Evolutionary conservation across 2,797 vertebrate genomes (phyloP).

Genomic region (Rachycentron canadum): DNA sequence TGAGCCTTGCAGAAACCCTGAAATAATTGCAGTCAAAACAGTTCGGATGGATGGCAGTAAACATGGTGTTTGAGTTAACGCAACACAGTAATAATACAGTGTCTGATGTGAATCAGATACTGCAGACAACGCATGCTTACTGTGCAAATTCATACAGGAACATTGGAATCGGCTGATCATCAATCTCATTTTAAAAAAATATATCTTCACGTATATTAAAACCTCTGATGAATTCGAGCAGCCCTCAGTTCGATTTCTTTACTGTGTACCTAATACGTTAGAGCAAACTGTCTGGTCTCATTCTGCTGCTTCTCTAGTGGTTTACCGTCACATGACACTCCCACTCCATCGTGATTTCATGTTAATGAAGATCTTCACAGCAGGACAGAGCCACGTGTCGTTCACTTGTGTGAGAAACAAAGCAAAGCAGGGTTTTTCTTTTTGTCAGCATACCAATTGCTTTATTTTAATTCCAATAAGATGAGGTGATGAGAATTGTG

Average conservation of each 20-base stretch:
- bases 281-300: constrained; percentile 9
- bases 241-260: constrained; percentile 18
- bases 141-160: constrained; percentile 20
- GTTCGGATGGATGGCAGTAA: constrained; percentile 16
- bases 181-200: constrained; percentile 27
- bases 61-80: constrained; percentile 16
- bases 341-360: constrained; percentile 22
- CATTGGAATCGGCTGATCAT: neutral
- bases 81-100: neutral
- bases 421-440: neutral
- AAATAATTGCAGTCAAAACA: constrained; percentile 2
- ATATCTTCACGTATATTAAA: constrained; percentile 19
- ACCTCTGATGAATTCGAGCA: constrained; percentile 17
- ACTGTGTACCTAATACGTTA: neutral
- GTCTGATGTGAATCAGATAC: constrained; percentile 4
- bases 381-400: constrained; percentile 19
- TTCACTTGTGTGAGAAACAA: constrained; percentile 26
- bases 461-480: constrained; percentile 47
- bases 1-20: too few relatives aligned
- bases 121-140: constrained; percentile 7
- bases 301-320: neutral
- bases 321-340: constrained; percentile 19
- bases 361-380: constrained; percentile 48
- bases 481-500: neutral
- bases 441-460: neutral